These are phyloP conservation scores for Zophobas morio DNA, from an alignment of 1,140 invertebrate species.

Conservation along the genomic window DNA sequence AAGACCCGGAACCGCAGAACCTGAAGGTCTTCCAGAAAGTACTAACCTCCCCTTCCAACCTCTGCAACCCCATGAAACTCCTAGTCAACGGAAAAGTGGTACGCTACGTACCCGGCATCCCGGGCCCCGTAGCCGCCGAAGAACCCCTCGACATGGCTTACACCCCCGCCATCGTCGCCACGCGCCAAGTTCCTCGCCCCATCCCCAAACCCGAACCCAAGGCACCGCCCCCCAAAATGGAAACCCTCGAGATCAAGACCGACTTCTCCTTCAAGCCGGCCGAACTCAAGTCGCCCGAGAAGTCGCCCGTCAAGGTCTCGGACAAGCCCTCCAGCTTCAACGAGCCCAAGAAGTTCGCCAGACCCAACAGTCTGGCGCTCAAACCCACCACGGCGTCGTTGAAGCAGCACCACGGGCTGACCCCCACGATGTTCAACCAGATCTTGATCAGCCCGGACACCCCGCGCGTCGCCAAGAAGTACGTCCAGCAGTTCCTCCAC, in stretches of 20 bases:
- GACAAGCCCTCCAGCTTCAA: constrained; percentile 22
- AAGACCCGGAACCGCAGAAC: constrained; percentile 47
- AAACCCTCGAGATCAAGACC: constrained; percentile 46
- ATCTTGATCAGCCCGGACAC: constrained; percentile 91
- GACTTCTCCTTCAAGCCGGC: neutral
- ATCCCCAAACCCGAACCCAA: constrained; percentile 38
- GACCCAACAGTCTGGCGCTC: constrained; percentile 84
- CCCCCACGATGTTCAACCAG: constrained; percentile 82
- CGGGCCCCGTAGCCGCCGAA: constrained; percentile 74
- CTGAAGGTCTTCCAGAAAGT: constrained; percentile 44
- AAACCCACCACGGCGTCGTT: constrained; percentile 86
- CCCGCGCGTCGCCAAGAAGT: constrained; percentile 89
- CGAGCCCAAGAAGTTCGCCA: constrained; percentile 76
- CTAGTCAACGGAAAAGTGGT: constrained; percentile 80
- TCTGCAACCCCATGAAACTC: constrained; percentile 79
- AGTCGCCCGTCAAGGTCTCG: constrained; percentile 23
- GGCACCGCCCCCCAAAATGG: neutral
- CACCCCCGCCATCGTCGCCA: neutral
- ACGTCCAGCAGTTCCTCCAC: constrained; percentile 88
- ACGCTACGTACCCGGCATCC: constrained; percentile 85
- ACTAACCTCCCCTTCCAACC: constrained; percentile 29
- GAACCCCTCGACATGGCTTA: constrained; percentile 56
- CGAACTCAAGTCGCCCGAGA: constrained; percentile 52
- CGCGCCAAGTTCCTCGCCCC: neutral
- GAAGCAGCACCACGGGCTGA: constrained; percentile 83